Conservation (phyloP, 2,797 vertebrate species). For the Pipistrellus nathusii region DNA sequence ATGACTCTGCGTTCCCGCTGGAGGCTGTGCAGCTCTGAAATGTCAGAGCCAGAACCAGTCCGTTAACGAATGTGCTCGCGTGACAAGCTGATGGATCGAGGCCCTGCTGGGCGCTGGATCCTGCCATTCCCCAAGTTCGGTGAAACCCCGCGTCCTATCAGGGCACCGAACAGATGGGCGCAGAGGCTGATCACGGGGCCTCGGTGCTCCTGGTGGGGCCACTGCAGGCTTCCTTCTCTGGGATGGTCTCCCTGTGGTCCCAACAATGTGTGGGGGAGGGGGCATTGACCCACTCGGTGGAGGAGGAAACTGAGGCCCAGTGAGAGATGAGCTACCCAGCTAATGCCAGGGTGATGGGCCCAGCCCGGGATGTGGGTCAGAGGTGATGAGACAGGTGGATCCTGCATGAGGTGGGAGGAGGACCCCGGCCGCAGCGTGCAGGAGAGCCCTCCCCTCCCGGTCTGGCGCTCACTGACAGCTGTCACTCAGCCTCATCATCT, state of each 20-base stretch:
- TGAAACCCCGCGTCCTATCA: background rate
- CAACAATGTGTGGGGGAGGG: background rate
- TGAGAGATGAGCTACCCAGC: background rate
- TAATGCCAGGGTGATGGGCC: background rate
- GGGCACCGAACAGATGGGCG: no score
- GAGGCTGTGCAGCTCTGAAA: background rate
- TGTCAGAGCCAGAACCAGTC: background rate
- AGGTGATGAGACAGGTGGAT: background rate
- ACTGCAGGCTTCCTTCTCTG: background rate
- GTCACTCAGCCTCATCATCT: background rate
- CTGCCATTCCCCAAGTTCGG: background rate
- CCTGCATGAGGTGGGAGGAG: background rate
- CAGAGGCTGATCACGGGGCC: background rate
- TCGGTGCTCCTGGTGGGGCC: background rate
- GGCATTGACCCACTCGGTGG: background rate
- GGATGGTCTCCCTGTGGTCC: background rate
- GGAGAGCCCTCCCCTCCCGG: background rate
- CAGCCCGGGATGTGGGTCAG: background rate
- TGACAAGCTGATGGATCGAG: background rate
- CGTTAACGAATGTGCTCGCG: background rate
- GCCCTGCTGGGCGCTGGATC: background rate
- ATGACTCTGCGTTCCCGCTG: background rate
- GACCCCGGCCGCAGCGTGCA: fast-evolving
- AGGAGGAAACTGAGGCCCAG: background rate
- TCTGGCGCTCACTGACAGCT: fast-evolving